Conservation (phyloP, 1,140 invertebrate species). For the Dreissena rostriformis region DNA sequence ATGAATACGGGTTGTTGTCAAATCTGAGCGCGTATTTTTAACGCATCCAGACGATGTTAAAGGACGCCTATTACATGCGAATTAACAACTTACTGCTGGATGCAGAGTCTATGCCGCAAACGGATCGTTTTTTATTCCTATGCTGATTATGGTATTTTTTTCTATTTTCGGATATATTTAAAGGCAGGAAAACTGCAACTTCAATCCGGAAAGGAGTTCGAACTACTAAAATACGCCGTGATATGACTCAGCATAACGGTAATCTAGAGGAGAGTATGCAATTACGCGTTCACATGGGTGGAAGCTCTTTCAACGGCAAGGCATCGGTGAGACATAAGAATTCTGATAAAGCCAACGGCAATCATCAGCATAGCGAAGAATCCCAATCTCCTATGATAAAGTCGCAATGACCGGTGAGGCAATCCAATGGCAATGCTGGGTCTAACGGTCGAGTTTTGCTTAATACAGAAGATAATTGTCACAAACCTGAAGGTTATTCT, state of each 20-base stretch:
- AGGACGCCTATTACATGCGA: slow-evolving; percentile 84
- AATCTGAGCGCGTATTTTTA: no score
- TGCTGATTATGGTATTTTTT: slow-evolving; percentile 98
- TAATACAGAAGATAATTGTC: neutral
- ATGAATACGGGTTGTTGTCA: slow-evolving; percentile 22
- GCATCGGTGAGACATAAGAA: no score
- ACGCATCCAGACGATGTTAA: slow-evolving; percentile 37
- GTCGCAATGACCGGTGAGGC: neutral
- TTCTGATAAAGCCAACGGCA: no score
- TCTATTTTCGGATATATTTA: slow-evolving; percentile 96
- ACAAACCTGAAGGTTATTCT: neutral
- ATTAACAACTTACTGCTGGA: slow-evolving; percentile 93
- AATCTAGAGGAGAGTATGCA: no score
- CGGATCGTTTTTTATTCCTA: slow-evolving; percentile 97
- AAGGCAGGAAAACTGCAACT: slow-evolving; percentile 93
- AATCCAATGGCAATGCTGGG: neutral
- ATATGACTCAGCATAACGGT: no score
- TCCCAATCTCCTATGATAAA: no score
- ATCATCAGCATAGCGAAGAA: no score
- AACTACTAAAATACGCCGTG: neutral
- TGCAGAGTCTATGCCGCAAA: slow-evolving; percentile 97
- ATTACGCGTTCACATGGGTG: no score
- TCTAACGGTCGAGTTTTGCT: slow-evolving; percentile 4
- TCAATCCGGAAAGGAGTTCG: neutral
- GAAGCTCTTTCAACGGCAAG: no score